A percentile compares a stretch with the other conserved stretches of the same genome.
These are phyloP conservation scores for Lepidostoma basale DNA, from an alignment of 1,140 invertebrate species.

Conservation along the genomic window DNA sequence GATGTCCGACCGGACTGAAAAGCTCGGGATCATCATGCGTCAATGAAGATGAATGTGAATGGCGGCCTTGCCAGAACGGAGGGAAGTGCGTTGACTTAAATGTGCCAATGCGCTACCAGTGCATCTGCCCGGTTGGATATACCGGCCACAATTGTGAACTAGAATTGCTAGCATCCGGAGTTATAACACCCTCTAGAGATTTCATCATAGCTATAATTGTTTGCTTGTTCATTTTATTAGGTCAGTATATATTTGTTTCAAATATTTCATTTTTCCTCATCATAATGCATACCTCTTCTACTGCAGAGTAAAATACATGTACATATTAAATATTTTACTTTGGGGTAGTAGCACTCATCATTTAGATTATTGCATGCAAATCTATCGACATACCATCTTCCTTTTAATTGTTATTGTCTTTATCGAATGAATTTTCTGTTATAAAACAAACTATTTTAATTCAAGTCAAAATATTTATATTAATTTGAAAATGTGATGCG, in stretches of 20 bases:
- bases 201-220: slow-evolving; percentile 82
- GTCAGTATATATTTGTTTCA: slow-evolving; percentile 63
- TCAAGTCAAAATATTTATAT: too few species aligned
- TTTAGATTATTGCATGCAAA: too few species aligned
- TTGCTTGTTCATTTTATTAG: slow-evolving; percentile 76
- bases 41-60: slow-evolving; percentile 78
- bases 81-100: slow-evolving; percentile 73
- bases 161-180: slow-evolving; percentile 73
- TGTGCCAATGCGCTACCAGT: slow-evolving; percentile 74
- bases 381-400: too few species aligned
- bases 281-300: too few species aligned
- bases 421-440: too few species aligned
- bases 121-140: slow-evolving; percentile 75
- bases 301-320: too few species aligned
- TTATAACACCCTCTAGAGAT: slow-evolving; percentile 79
- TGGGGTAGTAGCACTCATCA: too few species aligned
- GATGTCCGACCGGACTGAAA: slow-evolving; percentile 74
- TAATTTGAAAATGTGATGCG: too few species aligned
- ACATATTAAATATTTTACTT: too few species aligned
- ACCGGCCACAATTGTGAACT: slow-evolving; percentile 81
- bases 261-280: neutral
- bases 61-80: slow-evolving; percentile 74
- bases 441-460: too few species aligned
- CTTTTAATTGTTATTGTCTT: too few species aligned
- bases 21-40: slow-evolving; percentile 68